Evolutionary conservation across 2,888 invertebrate species (phyloP), one percentile per base, ranked within the genome.

Genomic region (Leucoptera coffeella): DNA sequence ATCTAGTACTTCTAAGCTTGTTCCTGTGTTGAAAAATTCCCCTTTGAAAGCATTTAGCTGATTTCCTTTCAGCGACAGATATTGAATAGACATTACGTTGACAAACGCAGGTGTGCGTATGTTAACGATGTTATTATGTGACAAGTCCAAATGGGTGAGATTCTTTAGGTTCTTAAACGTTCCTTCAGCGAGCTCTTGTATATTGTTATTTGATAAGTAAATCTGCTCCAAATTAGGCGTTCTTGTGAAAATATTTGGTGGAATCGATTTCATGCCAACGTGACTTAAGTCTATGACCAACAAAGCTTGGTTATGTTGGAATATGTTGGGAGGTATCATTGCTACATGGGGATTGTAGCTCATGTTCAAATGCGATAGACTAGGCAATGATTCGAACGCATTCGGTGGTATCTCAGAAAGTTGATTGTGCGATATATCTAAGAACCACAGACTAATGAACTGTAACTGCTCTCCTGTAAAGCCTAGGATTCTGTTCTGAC

Each of bases 21-120:
- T 86, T 22, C 86, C 86, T 1, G 86, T 87, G 37, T 87, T 85
- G 47, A 90, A 89, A 47, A 83, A 81, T 57, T 89, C 88, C 2
- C 88, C 88, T 55, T 84, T 82, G 52, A 90, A 88, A 0, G 84
- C 82, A 19, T 75, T 82, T 35, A 91, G 49, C 42, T 82, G 81
- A 52, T 93, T 92, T 2, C 84, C 83, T 39, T 75, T 78, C 4
- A 92, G 49, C 34, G 79, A 78, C 27, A 92, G 55, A 28, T 76
- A 74, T 45, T 79, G 78, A 21, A 93, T 74, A 30, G 81, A 80
- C 67, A 82, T 80, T 2, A 88, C 75, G 37, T 85, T 84, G 1
- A 83, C 79, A 50, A 91, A 91, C 1, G 87, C 80, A 0, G 80
- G 79, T 12, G 80, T 80, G 29, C 82, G 75, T 26, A 91, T 82